Evolutionary conservation across 2,797 vertebrate genomes (phyloP), one percentile per base, ranked within the genome.

Genomic region (Labroides dimidiatus): DNA sequence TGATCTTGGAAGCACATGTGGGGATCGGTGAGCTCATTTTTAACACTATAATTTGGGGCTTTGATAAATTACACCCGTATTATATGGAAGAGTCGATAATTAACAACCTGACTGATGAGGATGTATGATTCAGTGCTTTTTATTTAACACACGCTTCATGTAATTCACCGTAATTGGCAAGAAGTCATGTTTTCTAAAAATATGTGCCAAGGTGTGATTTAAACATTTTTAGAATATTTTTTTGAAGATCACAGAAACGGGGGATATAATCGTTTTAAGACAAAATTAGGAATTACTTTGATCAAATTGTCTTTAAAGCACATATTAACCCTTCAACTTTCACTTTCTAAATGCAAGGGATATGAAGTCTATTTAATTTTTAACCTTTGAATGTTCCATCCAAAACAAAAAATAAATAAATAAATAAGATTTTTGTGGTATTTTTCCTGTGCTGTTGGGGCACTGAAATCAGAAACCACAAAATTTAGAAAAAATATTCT

Each of bases 1-100:
- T 99, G 98, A 99, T 99, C 86, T 89, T 99, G 75, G 98, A 99
- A 91, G 98, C 98, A 52, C 98, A 99, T 8, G 98, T 99, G 79
- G 98, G 98, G 84, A 97, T 99, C 56, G 98, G 98, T 99, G 87
- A 95, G 95, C 57, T 77, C 8, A 44, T 42, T 58, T 33, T 67
- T 13, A 44, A 10, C 8, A 8, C 11, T 6, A 27, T 60, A 17
- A 48, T 71, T 24, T 39, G 20, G 2, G 3, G 39, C 39, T 53
- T 66, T 33, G 11, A 16, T 59, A 36, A 51, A 79, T 51, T 24
- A 56, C 48, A 7, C 11, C 16, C n/a, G 63, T 24, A 4, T 24
- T 19, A 52, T n/a, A 16, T 57, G 2, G 20, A 47, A 27, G 16
- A 41, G 15, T 20, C 24, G 20, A 48, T 47, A 42, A 47, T 16